A percentile compares a stretch with the other conserved stretches of the same genome.
phyloP scores from a whole-genome alignment of 2,888 invertebrate genomes.

The Tuta absoluta region DNA sequence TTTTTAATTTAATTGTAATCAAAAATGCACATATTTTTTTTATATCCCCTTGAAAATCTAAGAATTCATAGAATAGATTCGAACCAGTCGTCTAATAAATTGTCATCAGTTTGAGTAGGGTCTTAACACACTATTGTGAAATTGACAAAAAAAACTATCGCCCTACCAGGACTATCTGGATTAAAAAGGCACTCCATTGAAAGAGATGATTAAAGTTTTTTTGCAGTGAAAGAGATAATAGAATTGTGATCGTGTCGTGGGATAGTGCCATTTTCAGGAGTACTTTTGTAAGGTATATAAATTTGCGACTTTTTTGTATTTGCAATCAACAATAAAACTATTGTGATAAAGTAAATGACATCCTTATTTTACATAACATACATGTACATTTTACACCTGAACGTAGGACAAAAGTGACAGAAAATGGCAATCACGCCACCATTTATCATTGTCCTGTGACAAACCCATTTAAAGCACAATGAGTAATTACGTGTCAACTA shows the following conservation, averaged over 20 bases:
- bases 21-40: no score
- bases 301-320: no score
- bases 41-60: neutral
- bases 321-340: no score
- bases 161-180: slow-evolving; percentile 23
- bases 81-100: neutral
- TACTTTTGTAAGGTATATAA: neutral
- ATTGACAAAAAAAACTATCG: slow-evolving; percentile 31
- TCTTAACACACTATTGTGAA: slow-evolving; percentile 26
- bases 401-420: neutral
- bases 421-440: neutral
- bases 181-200: slow-evolving; percentile 35
- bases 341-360: no score
- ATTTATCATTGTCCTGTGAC: slow-evolving; percentile 7
- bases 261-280: neutral
- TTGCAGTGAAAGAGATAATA: slow-evolving; percentile 32
- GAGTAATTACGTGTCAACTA: slow-evolving; percentile 15
- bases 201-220: slow-evolving; percentile 42
- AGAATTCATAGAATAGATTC: neutral
- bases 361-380: no score
- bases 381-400: no score
- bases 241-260: slow-evolving; percentile 28
- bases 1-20: no score
- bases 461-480: slow-evolving; percentile 11
- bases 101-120: slow-evolving; percentile 22